Conservation (phyloP, 2,797 vertebrate species). For the Crenichthys baileyi region DNA sequence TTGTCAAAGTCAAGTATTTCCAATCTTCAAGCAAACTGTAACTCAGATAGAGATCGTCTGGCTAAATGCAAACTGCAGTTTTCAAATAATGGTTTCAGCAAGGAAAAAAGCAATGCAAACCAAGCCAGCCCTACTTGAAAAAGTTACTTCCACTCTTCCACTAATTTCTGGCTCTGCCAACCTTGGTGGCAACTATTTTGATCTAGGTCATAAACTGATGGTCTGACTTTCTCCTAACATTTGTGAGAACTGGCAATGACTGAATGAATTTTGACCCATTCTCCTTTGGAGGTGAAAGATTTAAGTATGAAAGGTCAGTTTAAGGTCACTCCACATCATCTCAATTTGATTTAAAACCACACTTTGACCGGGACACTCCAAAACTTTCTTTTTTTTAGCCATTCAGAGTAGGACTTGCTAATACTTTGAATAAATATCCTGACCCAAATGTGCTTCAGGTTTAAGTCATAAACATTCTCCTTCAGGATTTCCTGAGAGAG, state of each 20-base stretch:
- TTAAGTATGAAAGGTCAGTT: background rate
- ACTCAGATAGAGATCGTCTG: background rate
- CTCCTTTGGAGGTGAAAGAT: background rate
- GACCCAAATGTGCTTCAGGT: background rate
- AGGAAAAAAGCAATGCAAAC: too few species aligned
- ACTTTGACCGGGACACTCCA: background rate
- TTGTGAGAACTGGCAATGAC: too few species aligned
- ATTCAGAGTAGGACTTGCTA: background rate
- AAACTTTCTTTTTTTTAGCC: background rate
- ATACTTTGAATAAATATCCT: background rate
- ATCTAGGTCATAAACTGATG: too few species aligned
- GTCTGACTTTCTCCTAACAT: too few species aligned
- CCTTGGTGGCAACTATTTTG: too few species aligned
- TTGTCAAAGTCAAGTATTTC: background rate
- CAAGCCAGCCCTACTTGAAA: too few species aligned
- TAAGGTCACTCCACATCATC: background rate
- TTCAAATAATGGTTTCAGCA: too few species aligned
- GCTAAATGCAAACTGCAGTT: too few species aligned
- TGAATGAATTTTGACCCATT: too few species aligned
- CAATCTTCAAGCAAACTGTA: background rate
- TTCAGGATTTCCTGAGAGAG: background rate
- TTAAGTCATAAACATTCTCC: background rate
- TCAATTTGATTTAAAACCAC: background rate
- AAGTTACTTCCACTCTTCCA: too few species aligned
- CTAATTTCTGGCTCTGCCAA: too few species aligned